Evolutionary conservation across 2,888 invertebrate species (phyloP), one percentile per base, ranked within the genome.

Genomic region (Campoletis raptor): DNA sequence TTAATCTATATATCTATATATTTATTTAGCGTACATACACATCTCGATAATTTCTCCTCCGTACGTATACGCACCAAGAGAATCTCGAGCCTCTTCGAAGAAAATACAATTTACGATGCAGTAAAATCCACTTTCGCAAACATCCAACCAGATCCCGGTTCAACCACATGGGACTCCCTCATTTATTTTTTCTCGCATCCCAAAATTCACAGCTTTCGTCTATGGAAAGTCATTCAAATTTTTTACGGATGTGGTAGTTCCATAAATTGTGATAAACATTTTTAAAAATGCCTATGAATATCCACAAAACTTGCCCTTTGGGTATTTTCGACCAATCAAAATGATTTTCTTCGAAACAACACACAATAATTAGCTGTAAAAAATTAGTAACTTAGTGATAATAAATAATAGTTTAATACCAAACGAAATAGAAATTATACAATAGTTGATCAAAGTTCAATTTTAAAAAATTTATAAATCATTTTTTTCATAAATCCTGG

Each of bases 61-160:
- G 21, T 36, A 52, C 36, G 52, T 54, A 40, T 74, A 40, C 15
- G 15, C 57, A 61, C 18, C 7, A 42, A 37, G 72, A 76, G 76
- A 76, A 82, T 85, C 74, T 80, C 64, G 40, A 57, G 73, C 45
- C 67, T 48, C 81, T 73, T 67, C 61, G 82, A 45, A 81, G 67
- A 89, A 74, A 90, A 87, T 86, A 76, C 72, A 89, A 88, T 91
- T 89, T 89, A 90, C 85, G 85, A 89, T 82, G 88, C 85, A 81
- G 84, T 90, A 82, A 87, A 89, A 89, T 90, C 85, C 83, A 90
- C 89, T 90, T 90, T 91, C 91, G 89, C 90, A 86, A 81, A 81
- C 73, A 48, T 85, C 45, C 76, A 45, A 76, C 57, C 74, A 21
- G 45, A 24, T 78, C 37, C 45, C 8, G 54, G 57, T 52, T 74